Evolutionary conservation across 2,797 vertebrate genomes (phyloP), one percentile per base, ranked within the genome.

Genomic region (Yasuhikotakia modesta): DNA sequence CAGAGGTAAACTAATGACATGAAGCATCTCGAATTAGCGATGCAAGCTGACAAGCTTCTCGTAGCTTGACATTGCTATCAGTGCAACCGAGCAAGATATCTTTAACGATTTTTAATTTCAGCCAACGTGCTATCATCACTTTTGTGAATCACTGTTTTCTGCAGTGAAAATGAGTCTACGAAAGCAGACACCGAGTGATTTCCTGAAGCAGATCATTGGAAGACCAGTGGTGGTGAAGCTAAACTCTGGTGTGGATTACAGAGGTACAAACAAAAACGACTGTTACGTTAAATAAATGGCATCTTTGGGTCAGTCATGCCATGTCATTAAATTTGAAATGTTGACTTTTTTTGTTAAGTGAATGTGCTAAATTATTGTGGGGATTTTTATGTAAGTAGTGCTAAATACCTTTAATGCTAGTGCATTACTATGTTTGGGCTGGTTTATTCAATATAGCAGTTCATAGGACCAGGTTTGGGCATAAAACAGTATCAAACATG

Each of bases 181-280:
- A 60, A 99, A 99, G 83, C 98, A 99, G 87, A 99, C 97, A 5
- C 98, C 97, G 1, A 99, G 97, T 82, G 98, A 99, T 90, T 99
- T 99, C 82, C 89, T 99, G 82, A 99, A 99, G 91, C 98, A 99
- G 89, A 99, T 99, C 64, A 99, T 99, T n/a, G 98, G 98, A 52
- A 95, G 98, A 83, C 98, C 98, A 13, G 98, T 99, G 83, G 98
- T 99, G 5, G 98, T 99, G 67, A 99, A 99, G 83, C 91, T 99
- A 79, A 99, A 99, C 90, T 99, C 98, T 57, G 98, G 98, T 39
- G 98, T 99, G 65, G 98, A 99, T 93, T 99, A 99, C 88, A 93
- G 98, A 97, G 98, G 98, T 99, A 88, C 81, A 60, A 58, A 12
- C 39, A 43, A 0, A 48, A 19, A 1, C 39, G 8, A 43, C 17